Evolutionary conservation across 1,140 invertebrate genomes (phyloP), one percentile per base, ranked within the genome.

Genomic region (Habropoda laboriosa): DNA sequence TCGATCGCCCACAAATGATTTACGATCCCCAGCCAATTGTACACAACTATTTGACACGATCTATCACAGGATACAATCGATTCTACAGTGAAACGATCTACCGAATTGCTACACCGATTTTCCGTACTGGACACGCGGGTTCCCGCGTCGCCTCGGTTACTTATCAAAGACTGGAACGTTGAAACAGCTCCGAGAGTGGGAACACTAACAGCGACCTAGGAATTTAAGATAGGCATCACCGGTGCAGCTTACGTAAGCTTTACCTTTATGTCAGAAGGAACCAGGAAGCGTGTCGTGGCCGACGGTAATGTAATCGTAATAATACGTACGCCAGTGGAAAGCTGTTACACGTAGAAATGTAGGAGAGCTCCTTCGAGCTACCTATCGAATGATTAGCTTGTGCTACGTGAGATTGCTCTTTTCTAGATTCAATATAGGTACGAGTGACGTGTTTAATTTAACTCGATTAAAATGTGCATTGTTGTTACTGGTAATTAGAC

Each of bases 251-350:
- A 76, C 63, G 63, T 76, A 76, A 76, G 73, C 40, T 58, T 76
- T 58, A 76, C 61, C 73, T 76, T 66, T 66, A 76, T 64, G 67
- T 57, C 60, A 79, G 70, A 45, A 79, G 77, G 70, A 80, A 80
- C 78, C 61, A 80, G 78, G 78, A 80, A 80, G 78, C 58, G 71
- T 66, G 51, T 76, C 73, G 73, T 47, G 51, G 27, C 73, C 27
- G 60, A 55, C 10, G 73, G 61, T 67, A 67, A 76, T 76, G 73
- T 66, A 66, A 76, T 76, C 73, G 73, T 76, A 76, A 76, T 76
- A 76, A 76, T 63, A 67, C 16, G 73, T 76, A 58, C 63, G 30
- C 45, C 6, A 27, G 53, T 67, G 73, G 61, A 66, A 76, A 67
- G 73, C 40, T 35, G 51, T 66, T 66, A 27, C 51, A 67, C 30